Evolutionary conservation across 2,113 vertebrate genomes (phyloP).

Genomic region (Prionailurus viverrinus): DNA sequence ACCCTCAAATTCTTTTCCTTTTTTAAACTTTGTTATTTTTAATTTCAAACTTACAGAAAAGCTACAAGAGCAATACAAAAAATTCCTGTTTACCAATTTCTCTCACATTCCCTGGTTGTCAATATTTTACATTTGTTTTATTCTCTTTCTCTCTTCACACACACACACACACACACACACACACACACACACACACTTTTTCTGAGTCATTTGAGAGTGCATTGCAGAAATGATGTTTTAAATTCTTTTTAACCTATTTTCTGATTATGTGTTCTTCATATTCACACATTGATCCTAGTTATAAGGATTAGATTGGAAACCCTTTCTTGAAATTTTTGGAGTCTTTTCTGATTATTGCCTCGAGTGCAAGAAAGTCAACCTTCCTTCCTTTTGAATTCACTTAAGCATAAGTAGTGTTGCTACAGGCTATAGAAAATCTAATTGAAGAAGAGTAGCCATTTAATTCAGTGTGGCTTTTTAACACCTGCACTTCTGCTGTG

Average conservation of each 20-base stretch:
- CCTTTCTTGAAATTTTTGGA: constrained; percentile 27
- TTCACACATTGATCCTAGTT: constrained; percentile 1
- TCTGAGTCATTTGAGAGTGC: constrained; percentile 45
- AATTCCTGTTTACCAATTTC: constrained; percentile 51
- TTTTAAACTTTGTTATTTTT: not conserved
- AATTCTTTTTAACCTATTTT: not conserved
- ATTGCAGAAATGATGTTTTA: not conserved
- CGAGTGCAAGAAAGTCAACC: not conserved
- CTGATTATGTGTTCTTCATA: not conserved
- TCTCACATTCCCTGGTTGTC: not conserved
- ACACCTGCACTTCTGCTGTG: not conserved
- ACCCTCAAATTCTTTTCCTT: not conserved
- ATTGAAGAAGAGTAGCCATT: not conserved
- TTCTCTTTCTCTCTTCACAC: not conserved
- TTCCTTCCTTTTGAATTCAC: constrained; percentile 47
- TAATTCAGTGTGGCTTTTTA: constrained; percentile 29
- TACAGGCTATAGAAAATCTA: not conserved
- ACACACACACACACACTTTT: not conserved
- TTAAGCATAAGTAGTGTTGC: constrained; percentile 24
- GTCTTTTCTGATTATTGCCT: constrained; percentile 49
- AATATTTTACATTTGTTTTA: constrained; percentile 29
- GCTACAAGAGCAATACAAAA: constrained; percentile 14
- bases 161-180: not conserved
- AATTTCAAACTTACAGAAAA: constrained; percentile 54
- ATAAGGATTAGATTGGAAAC: constrained; percentile 33